Evolutionary conservation across 2,113 vertebrate species (phyloP), one percentile per base, ranked within the genome.

Genomic region (Lamprologus tigripictilis): DNA sequence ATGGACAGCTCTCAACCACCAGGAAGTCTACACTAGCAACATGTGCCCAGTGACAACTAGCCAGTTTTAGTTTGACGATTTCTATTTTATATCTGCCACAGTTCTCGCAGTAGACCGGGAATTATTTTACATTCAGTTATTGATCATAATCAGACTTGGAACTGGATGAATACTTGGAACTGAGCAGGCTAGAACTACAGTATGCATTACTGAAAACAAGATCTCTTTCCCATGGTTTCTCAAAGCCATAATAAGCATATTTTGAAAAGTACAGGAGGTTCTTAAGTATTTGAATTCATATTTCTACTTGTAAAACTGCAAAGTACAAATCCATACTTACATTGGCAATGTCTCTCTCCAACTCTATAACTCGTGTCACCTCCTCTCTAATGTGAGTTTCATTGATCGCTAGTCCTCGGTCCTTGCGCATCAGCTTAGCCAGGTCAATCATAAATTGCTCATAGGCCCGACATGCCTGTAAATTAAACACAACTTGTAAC

Each of bases 281-380:
- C 42, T 76, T 76, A 28, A 19, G 16, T 8, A 49, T 49, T 47
- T 47, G 42, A 78, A 49, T 51, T 78, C 26, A 78, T 51, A 26
- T 12, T 19, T 76, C 37, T 55, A 17, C 35, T 58, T 28, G 11
- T 7, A 33, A 55, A 76, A 55, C 7, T 6, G 26, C 73, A 33
- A 63, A 47, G 35, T 10, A 7, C 54, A 42, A 66, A 63, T 19
- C n/a, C 19, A 47, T 13, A 13, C 97, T 98, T 97, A 99, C 98
- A 11, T 98, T 97, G 81, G 98, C 98, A 71, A 99, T 97, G 85
- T 98, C 98, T 84, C 96, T 97, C 94, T 99, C 98, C 96, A 99
- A 88, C 51, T 97, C 96, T 96, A 99, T 97, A 63, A 98, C 93
- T 91, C 81, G 96, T 4, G 71, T 87, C 96, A 98, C 96, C 90